These are phyloP conservation scores for Nebria brevicollis DNA, from an alignment of 2,888 invertebrate genomes.

Conservation along the genomic window DNA sequence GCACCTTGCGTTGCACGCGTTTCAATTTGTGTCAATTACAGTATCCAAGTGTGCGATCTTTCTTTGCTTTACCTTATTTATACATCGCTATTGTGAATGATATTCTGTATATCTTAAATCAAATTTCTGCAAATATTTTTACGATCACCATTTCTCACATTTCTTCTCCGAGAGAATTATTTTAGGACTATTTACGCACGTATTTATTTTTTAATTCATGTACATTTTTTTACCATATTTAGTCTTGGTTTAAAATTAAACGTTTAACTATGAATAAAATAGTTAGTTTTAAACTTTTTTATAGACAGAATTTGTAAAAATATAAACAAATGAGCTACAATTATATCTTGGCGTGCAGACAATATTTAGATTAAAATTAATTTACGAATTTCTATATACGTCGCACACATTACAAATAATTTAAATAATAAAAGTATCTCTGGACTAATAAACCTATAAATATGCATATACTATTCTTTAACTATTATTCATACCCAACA, in stretches of 20 bases:
- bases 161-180: too few species aligned
- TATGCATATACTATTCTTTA: neutral
- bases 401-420: neutral
- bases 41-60: slow-evolving; percentile 14
- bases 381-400: slow-evolving; percentile 2
- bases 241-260: too few species aligned
- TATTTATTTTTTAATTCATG: too few species aligned
- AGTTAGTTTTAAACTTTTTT: neutral
- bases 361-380: neutral
- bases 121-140: neutral
- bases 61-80: neutral
- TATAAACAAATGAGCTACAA: neutral
- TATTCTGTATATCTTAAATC: neutral
- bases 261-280: too few species aligned
- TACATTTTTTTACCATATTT: too few species aligned
- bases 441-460: neutral
- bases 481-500: neutral
- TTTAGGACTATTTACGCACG: too few species aligned
- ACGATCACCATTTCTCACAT: too few species aligned
- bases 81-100: neutral
- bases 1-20: slow-evolving; percentile 30
- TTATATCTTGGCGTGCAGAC: neutral
- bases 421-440: neutral
- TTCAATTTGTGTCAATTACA: slow-evolving; percentile 36
- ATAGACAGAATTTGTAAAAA: neutral